These are phyloP conservation scores for Drosophila simulans DNA, from an alignment of 1,140 invertebrate species.

Conservation along the genomic window DNA sequence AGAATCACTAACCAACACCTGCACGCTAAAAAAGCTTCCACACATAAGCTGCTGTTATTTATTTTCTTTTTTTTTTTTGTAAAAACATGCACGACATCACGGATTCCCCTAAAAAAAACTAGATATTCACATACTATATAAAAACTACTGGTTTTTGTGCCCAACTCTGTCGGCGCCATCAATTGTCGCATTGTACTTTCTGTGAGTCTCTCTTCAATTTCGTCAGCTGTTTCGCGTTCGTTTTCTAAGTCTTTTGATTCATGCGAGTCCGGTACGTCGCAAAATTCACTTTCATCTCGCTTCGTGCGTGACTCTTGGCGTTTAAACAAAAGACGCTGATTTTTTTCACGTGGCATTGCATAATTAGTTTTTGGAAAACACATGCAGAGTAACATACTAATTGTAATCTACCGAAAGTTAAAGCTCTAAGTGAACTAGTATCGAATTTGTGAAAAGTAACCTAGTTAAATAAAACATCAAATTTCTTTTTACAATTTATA, in stretches of 20 bases:
- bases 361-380: constrained; percentile 26
- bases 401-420: background rate
- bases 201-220: constrained; percentile 7
- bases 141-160: constrained; percentile 12
- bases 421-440: background rate
- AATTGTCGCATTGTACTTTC: constrained; percentile 49
- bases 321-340: constrained; percentile 34
- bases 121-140: constrained; percentile 20
- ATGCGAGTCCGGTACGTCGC: constrained; percentile 20
- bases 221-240: constrained; percentile 60
- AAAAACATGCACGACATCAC: constrained; percentile 62
- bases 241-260: constrained; percentile 72
- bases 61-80: constrained; percentile 27
- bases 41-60: constrained; percentile 9
- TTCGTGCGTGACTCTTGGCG: constrained; percentile 53
- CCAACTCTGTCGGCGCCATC: constrained; percentile 35
- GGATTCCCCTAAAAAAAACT: constrained; percentile 48
- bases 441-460: background rate
- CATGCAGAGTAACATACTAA: background rate
- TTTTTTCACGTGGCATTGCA: constrained; percentile 36
- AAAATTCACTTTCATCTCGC: constrained; percentile 60
- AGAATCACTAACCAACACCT: constrained; percentile 36
- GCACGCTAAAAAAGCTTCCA: constrained; percentile 32
- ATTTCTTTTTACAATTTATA: no score
- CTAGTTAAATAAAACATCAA: no score